Percentiles rank a stretch among this genome's conserved stretches.
Conservation (phyloP, 1,140 invertebrate genomes). For the Akabosia matsudoensis region DNA sequence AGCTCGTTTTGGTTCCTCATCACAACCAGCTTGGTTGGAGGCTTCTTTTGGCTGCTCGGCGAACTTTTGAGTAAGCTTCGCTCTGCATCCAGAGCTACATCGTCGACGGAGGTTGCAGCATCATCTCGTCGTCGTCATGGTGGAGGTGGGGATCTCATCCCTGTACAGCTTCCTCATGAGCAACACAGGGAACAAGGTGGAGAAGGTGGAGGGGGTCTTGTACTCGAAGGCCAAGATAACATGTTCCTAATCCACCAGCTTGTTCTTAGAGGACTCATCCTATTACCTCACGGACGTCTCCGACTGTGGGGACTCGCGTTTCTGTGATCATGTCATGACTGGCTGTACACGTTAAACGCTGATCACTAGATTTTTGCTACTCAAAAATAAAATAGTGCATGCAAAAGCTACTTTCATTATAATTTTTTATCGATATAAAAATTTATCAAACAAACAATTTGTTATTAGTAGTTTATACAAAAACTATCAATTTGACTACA, state of each 20-base stretch:
- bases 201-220: conserved; percentile 12
- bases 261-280: not conserved
- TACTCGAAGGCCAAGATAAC: not conserved
- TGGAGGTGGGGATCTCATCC: not conserved
- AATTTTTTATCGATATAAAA: too few species aligned
- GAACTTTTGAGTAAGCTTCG: conserved; percentile 10
- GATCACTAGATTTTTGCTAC: too few species aligned
- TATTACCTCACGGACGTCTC: conserved; percentile 12
- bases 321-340: not conserved
- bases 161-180: not conserved
- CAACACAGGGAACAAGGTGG: not conserved
- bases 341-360: too few species aligned
- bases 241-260: not conserved
- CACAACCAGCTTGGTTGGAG: conserved; percentile 10
- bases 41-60: conserved; percentile 8
- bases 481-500: too few species aligned
- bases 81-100: not conserved
- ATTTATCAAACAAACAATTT: too few species aligned
- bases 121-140: not conserved
- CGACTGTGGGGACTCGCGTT: conserved; percentile 13
- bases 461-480: too few species aligned
- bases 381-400: too few species aligned
- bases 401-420: too few species aligned
- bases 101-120: not conserved
- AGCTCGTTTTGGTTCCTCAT: conserved; percentile 12